Percentiles rank a stretch among this genome's conserved stretches.
These are phyloP conservation scores for Trachemys scripta DNA, from an alignment of 2,113 vertebrate species.

Conservation along the genomic window DNA sequence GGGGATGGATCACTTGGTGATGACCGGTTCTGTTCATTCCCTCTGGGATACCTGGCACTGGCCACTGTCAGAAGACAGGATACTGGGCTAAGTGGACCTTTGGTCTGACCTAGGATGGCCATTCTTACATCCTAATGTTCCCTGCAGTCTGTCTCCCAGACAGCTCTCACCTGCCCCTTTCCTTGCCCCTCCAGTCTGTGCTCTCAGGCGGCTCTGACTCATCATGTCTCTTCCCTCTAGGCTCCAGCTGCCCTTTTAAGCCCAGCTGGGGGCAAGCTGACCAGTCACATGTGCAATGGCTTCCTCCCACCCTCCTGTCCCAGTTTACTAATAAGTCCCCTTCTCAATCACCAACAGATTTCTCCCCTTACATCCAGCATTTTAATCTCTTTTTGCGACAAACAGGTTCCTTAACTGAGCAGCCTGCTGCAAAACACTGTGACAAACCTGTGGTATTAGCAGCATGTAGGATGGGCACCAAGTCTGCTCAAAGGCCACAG, in stretches of 20 bases:
- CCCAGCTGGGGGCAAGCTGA: background rate
- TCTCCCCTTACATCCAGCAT: background rate
- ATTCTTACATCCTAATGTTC: background rate
- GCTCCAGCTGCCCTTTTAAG: background rate
- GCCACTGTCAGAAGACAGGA: background rate
- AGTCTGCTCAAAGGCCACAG: too few species aligned
- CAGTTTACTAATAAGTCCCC: background rate
- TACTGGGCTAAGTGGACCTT: background rate
- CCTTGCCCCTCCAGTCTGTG: background rate
- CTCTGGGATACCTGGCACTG: background rate
- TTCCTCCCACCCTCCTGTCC: too few species aligned
- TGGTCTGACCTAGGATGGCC: background rate
- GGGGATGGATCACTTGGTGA: background rate
- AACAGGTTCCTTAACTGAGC: background rate
- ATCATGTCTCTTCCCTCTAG: background rate
- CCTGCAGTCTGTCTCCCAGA: background rate
- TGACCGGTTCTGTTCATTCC: background rate
- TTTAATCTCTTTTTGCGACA: background rate
- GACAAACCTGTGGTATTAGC: too few species aligned
- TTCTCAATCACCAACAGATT: background rate
- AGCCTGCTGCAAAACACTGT: background rate
- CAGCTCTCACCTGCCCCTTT: background rate
- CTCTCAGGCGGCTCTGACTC: background rate
- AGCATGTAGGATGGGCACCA: too few species aligned
- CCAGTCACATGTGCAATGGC: background rate